phyloP scores from a whole-genome alignment of 2,888 invertebrate species.

The Mesopsocus fuscifrons region DNA sequence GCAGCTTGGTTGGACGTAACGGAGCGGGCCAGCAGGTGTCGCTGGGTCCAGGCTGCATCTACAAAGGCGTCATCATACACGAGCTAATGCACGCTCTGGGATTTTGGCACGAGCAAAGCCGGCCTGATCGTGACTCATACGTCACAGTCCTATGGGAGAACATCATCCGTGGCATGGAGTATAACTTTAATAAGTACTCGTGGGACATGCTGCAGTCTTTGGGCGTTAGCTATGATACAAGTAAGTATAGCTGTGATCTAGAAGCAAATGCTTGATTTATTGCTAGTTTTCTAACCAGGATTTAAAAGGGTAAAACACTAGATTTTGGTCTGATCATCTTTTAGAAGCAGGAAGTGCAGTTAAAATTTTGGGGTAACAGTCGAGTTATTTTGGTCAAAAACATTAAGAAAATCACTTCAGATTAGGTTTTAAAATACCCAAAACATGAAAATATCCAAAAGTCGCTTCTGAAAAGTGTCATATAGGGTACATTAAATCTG shows the following conservation, averaged over 20 bases:
- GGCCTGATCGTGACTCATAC: conserved; percentile 20
- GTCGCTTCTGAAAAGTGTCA: no score
- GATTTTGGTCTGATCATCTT: no score
- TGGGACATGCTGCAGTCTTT: conserved; percentile 13
- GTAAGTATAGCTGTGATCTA: conserved; percentile 13
- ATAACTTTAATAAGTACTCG: conserved; percentile 14
- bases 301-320: no score
- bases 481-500: no score
- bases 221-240: conserved; percentile 14
- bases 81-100: conserved; percentile 21
- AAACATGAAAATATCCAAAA: no score
- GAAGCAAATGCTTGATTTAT: no score
- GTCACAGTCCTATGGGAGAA: conserved; percentile 20
- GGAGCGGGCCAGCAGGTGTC: conserved; percentile 8
- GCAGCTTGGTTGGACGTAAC: conserved; percentile 8
- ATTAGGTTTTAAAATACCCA: no score
- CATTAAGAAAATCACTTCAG: no score
- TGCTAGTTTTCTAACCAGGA: no score
- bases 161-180: conserved; percentile 18
- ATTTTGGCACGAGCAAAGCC: conserved; percentile 22
- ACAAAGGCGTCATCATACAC: conserved; percentile 20
- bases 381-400: no score
- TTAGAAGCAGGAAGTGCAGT: no score
- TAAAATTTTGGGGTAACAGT: no score
- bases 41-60: conserved; percentile 17